Percentiles rank a stretch among this genome's conserved stretches.
Evolutionary conservation across 2,113 vertebrate genomes (phyloP).

Genomic region (Pterophyllum scalare): DNA sequence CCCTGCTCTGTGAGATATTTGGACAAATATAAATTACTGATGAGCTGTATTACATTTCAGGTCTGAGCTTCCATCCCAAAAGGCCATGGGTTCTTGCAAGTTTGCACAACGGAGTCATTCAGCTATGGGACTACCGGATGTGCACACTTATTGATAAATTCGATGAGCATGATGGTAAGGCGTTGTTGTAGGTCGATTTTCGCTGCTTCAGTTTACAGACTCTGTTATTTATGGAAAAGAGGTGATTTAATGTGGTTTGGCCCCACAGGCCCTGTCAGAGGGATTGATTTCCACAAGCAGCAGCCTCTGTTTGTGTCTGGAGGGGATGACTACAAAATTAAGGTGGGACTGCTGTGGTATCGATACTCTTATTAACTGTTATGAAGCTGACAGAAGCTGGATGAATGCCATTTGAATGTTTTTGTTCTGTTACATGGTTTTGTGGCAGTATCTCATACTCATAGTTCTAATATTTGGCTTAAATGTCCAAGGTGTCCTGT

Average conservation of each 20-base stretch:
- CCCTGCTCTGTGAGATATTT: too few species aligned
- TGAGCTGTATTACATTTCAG: slow-evolving; percentile 65
- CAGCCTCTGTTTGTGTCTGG: slow-evolving; percentile 97
- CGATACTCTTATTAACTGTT: background rate
- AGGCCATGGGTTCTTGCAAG: slow-evolving; percentile 96
- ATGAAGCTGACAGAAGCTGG: background rate
- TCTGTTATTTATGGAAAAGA: background rate
- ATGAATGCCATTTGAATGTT: background rate
- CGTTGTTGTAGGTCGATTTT: too few species aligned
- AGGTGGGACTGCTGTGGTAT: slow-evolving; percentile 78
- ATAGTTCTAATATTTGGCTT: background rate
- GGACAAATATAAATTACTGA: background rate
- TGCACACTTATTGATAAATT: slow-evolving; percentile 98
- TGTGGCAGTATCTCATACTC: background rate
- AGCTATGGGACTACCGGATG: slow-evolving; percentile 98
- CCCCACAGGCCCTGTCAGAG: slow-evolving; percentile 89
- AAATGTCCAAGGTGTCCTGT: background rate
- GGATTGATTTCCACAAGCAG: slow-evolving; percentile 98
- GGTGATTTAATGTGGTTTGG: background rate
- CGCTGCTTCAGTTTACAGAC: background rate
- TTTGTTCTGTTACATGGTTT: background rate
- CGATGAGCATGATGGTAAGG: slow-evolving; percentile 94
- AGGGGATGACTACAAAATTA: slow-evolving; percentile 98
- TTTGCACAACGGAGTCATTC: slow-evolving; percentile 96
- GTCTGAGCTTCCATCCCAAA: slow-evolving; percentile 96